phyloP scores from a whole-genome alignment of 2,888 invertebrate species.

The Drosophila formosana region DNA sequence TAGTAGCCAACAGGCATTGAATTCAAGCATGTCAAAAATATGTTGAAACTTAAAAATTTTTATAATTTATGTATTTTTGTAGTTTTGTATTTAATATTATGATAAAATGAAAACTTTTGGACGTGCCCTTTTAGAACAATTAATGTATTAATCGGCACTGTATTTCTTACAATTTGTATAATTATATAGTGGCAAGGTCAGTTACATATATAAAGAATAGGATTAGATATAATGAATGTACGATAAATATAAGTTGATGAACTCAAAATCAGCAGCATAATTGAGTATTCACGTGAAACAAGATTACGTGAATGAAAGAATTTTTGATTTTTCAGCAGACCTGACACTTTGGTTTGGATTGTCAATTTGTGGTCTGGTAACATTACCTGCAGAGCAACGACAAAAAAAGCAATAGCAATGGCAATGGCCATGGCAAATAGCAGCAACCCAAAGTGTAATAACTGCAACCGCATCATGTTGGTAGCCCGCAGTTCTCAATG shows the following conservation, averaged over 20 bases:
- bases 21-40: no score
- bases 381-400: conserved; percentile 37
- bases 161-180: no score
- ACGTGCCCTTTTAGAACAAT: no score
- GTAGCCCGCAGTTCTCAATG: conserved; percentile 41
- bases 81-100: no score
- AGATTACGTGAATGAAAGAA: neutral
- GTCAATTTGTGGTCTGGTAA: conserved; percentile 37
- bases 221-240: neutral
- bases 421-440: conserved; percentile 10
- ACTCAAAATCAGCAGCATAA: neutral
- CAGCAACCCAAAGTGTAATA: conserved; percentile 12
- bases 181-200: no score
- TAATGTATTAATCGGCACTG: no score
- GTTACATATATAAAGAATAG: no score
- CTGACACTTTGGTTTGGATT: conserved; percentile 22
- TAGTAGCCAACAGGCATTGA: no score
- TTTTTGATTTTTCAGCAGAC: conserved; percentile 19
- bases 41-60: no score
- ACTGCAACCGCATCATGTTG: conserved; percentile 52
- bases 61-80: no score
- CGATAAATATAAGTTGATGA: neutral
- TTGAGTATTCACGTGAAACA: neutral
- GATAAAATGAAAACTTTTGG: no score
- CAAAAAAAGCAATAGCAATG: neutral